Evolutionary conservation across 2,113 vertebrate genomes (phyloP).

Genomic region (Dicentrarchus labrax): DNA sequence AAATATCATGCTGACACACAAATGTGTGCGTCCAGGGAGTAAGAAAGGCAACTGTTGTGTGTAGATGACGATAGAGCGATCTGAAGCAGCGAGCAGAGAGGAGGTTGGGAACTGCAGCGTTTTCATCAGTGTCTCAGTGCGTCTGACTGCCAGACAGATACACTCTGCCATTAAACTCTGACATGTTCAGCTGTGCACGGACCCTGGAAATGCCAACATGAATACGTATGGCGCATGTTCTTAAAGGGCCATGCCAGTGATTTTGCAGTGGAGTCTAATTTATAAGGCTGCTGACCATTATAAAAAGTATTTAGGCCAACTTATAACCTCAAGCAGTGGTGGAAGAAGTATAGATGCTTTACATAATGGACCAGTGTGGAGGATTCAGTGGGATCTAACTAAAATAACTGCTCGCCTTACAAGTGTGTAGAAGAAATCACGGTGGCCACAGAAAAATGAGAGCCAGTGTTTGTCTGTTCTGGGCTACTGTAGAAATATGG

Average conservation of each 20-base stretch:
- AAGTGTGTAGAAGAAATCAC: too few relatives aligned
- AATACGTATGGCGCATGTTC: background rate
- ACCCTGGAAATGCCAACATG: conserved; percentile 50
- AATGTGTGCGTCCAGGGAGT: conserved; percentile 28
- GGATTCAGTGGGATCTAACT: too few relatives aligned
- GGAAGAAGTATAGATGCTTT: background rate
- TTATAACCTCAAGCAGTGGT: background rate
- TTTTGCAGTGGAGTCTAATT: background rate
- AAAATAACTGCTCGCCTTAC: too few relatives aligned
- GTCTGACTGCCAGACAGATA: conserved; percentile 45
- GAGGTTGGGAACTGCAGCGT: background rate
- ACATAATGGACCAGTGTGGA: too few relatives aligned
- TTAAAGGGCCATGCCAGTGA: background rate
- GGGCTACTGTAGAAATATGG: too few relatives aligned
- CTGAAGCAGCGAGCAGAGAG: conserved; percentile 29
- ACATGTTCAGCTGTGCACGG: conserved; percentile 7
- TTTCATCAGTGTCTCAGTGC: conserved; percentile 48
- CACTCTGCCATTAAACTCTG: conserved; percentile 47
- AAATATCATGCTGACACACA: conserved; percentile 61
- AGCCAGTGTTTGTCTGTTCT: too few relatives aligned
- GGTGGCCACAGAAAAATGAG: too few relatives aligned
- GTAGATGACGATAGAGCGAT: conserved; percentile 41
- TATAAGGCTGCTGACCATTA: background rate
- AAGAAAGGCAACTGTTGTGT: conserved; percentile 47
- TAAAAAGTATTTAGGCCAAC: background rate